Percentiles rank a stretch among this genome's conserved stretches.
Conservation (phyloP, 2,888 invertebrate species). For the Rhopalosiphum nymphaeae region DNA sequence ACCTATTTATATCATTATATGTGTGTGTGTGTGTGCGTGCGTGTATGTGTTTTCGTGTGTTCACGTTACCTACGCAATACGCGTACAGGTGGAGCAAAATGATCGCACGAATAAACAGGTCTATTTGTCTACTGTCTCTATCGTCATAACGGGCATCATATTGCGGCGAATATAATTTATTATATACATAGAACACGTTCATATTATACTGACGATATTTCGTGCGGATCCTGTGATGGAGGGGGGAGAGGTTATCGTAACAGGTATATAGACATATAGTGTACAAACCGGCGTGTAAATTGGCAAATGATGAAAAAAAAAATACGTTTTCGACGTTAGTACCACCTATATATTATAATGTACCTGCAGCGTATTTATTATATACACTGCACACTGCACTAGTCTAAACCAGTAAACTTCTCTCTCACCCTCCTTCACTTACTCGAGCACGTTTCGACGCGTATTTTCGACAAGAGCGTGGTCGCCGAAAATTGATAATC, state of each 20-base stretch:
- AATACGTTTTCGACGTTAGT: not conserved
- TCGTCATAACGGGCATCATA: conserved; percentile 3
- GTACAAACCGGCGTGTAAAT: not conserved
- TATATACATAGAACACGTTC: not conserved
- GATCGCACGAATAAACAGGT: not conserved
- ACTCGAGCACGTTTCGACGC: not conserved
- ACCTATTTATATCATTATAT: not conserved
- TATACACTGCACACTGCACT: not conserved
- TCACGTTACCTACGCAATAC: not conserved
- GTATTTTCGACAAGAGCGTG: not conserved
- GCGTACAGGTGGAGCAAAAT: not conserved
- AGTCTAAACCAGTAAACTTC: not conserved
- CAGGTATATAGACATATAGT: not conserved
- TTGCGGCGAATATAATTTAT: not conserved
- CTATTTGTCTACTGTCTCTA: conserved; percentile 9
- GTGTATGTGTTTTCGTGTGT: not conserved
- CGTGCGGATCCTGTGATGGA: not conserved
- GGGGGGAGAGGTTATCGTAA: not conserved
- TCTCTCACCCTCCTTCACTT: not conserved
- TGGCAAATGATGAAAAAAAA: conserved; percentile 4
- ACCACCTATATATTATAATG: not conserved
- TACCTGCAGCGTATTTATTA: not conserved
- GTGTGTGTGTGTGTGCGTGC: not conserved
- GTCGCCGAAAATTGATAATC: conserved; percentile 26
- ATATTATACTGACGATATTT: not conserved